These are phyloP conservation scores for Myotis davidii DNA, from an alignment of 2,113 vertebrate genomes.

Conservation along the genomic window DNA sequence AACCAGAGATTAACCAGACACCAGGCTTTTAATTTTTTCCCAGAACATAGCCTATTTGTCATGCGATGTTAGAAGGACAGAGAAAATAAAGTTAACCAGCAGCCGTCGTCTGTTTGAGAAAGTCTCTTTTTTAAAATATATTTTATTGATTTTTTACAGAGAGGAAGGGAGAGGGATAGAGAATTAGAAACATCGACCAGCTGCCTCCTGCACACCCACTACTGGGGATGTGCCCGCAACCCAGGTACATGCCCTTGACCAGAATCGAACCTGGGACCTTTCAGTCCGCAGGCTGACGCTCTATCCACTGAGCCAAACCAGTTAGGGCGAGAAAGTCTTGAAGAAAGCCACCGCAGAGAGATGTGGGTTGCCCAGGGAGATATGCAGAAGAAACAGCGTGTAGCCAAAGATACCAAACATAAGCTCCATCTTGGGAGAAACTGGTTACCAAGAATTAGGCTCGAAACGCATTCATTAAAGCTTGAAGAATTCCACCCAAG, in stretches of 20 bases:
- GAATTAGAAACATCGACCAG: too few species aligned
- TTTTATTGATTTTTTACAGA: too few species aligned
- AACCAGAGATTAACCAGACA: constrained; percentile 11
- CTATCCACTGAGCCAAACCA: too few species aligned
- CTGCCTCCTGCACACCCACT: too few species aligned
- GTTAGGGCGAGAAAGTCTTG: background rate
- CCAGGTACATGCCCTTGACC: too few species aligned
- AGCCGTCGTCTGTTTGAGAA: constrained; percentile 1
- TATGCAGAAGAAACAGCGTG: background rate
- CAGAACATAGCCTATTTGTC: constrained; percentile 42
- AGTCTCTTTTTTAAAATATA: background rate
- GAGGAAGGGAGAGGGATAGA: too few species aligned
- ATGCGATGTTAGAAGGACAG: background rate
- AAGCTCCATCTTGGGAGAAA: background rate
- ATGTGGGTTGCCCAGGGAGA: background rate
- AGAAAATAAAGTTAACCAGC: background rate
- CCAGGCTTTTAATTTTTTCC: background rate
- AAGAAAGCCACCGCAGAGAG: background rate
- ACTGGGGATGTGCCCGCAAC: too few species aligned
- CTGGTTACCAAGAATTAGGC: background rate
- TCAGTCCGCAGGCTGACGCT: too few species aligned
- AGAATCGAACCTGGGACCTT: too few species aligned
- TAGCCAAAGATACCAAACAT: background rate
- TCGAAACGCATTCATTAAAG: background rate
- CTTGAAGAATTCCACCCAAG: background rate